Evolutionary conservation across 2,888 invertebrate species (phyloP), one percentile per base, ranked within the genome.

Genomic region (Brenthis ino): DNA sequence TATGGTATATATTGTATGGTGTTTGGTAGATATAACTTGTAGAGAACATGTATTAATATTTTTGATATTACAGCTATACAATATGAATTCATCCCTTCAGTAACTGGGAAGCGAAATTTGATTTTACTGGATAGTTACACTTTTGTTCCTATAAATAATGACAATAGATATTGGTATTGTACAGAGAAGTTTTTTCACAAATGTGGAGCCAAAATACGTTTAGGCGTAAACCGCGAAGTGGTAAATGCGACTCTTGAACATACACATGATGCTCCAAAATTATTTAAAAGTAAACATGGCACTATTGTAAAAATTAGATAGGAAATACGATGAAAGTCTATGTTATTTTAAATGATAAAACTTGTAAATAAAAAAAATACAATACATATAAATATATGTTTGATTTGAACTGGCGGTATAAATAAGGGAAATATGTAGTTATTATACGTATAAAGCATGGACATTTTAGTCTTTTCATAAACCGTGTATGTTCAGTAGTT

Each of bases 31-130:
- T 4, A 28, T 28, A 28, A 28, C 4, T 28, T 28, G 28, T 3
- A 28, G 5, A 28, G 5, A 28, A 5, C 28, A 28, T 28, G 37
- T 43, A 43, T 43, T 43, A 43, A 43, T 11, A 43, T 48, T 54
- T 58, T 57, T 60, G 20, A 47, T 24, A 57, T 75, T 75, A 56
- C 79, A 55, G 77, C 69, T 16, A 66, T 76, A 63, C 72, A 75
- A 14, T 78, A 76, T 73, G 74, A 73, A 64, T 80, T 82, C 57
- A 77, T 85, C 47, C 80, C 79, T 33, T 81, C 83, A 14, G 72
- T 71, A 47, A 78, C 78, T 11, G 82, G 84, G 1, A 73, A 74
- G 51, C 61, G 69, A 37, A 63, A 63, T 20, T 68, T 72, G 12
- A 76, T 72, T 64, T 61, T 68, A 58, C 14, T 73, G 11, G 58